A percentile compares a stretch with the other conserved stretches of the same genome.
Evolutionary conservation across 2,797 vertebrate genomes (phyloP).

Genomic region (Alauda arvensis): DNA sequence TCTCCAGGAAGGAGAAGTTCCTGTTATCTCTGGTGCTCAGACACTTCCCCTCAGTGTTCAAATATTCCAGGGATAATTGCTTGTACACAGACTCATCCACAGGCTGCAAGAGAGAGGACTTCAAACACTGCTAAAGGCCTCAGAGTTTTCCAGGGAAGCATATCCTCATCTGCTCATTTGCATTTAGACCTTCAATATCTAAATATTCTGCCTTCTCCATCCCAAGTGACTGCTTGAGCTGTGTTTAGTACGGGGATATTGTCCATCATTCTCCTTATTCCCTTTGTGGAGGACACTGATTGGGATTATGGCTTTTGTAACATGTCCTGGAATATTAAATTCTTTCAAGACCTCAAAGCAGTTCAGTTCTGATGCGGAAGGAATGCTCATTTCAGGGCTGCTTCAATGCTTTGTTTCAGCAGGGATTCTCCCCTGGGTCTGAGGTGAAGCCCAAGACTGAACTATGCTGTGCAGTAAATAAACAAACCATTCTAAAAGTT

Average conservation of each 20-base stretch:
- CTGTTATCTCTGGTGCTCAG: background rate
- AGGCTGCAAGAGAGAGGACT: background rate
- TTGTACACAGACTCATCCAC: background rate
- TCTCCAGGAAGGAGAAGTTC: background rate
- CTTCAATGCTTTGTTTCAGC: background rate
- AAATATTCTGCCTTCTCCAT: background rate
- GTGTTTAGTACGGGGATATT: background rate
- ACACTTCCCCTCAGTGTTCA: background rate
- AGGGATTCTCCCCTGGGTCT: background rate
- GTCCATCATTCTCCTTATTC: background rate
- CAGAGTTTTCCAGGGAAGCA: background rate
- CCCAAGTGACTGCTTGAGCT: background rate
- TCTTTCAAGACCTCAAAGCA: background rate
- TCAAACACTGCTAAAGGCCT: background rate
- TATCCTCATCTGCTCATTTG: background rate
- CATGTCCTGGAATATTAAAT: background rate
- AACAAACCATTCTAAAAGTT: background rate
- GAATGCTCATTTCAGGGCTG: background rate
- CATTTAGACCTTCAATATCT: background rate
- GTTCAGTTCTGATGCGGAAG: background rate
- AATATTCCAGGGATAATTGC: background rate
- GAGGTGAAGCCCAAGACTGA: background rate
- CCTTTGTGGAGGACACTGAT: background rate
- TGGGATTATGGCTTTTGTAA: background rate
- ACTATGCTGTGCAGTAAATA: background rate